phyloP scores from a whole-genome alignment of 2,888 invertebrate species.

The Xestia sexstrigata region DNA sequence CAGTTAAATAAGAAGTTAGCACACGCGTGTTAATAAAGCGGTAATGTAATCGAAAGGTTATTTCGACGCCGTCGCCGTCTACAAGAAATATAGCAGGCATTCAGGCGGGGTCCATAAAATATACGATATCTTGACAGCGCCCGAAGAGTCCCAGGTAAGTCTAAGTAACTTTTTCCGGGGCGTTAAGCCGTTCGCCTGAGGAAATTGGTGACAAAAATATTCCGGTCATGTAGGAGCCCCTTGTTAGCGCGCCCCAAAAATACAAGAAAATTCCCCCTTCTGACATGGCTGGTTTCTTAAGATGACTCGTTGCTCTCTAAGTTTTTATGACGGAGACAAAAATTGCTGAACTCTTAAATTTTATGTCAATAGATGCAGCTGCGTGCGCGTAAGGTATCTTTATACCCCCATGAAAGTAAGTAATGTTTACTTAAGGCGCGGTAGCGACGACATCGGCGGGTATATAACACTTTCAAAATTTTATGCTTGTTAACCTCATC shows the following conservation, averaged over 20 bases:
- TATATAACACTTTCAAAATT: conserved; percentile 61
- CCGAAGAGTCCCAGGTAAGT: conserved; percentile 82
- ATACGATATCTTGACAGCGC: conserved; percentile 79
- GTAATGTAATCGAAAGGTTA: conserved; percentile 72
- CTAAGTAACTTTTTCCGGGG: conserved; percentile 84
- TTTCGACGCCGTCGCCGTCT: conserved; percentile 67
- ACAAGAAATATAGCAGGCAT: conserved; percentile 75
- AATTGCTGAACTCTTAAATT: conserved; percentile 81
- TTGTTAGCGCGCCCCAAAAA: conserved; percentile 87
- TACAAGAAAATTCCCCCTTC: conserved; percentile 81
- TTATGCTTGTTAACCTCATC: conserved; percentile 57
- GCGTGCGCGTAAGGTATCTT: conserved; percentile 72
- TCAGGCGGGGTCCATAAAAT: conserved; percentile 78
- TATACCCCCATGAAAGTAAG: conserved; percentile 71
- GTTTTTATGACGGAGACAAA: conserved; percentile 79
- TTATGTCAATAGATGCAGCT: conserved; percentile 82
- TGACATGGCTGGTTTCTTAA: conserved; percentile 82
- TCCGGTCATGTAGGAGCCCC: conserved; percentile 87
- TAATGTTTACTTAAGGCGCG: conserved; percentile 66
- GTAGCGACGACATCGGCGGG: conserved; percentile 1
- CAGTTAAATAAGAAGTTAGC: conserved; percentile 36
- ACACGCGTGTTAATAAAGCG: conserved; percentile 60
- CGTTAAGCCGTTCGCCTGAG: conserved; percentile 85
- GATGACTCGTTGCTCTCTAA: conserved; percentile 77
- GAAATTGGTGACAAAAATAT: conserved; percentile 89